phyloP scores from a whole-genome alignment of 2,797 vertebrate genomes.

The Cephalopachus bancanus region DNA sequence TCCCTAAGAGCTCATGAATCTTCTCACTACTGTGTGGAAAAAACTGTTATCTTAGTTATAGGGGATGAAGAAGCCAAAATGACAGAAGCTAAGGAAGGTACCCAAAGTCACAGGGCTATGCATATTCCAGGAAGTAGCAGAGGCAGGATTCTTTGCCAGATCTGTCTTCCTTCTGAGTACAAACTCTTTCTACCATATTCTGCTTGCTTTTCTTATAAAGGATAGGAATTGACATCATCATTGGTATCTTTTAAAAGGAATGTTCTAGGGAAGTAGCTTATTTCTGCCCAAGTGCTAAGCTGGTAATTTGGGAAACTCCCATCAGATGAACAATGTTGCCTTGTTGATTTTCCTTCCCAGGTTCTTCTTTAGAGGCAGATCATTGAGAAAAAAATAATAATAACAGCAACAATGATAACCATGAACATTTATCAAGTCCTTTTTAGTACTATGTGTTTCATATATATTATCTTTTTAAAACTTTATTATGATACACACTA shows the following conservation, averaged over 20 bases:
- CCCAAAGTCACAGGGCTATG: not conserved
- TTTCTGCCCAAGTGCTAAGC: not conserved
- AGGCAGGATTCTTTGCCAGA: not conserved
- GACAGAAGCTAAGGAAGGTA: not conserved
- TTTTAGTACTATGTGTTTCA: slow-evolving; percentile 11
- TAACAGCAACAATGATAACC: not conserved
- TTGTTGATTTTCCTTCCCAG: not conserved
- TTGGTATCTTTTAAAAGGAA: not conserved
- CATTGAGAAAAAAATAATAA: slow-evolving; percentile 23
- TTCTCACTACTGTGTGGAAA: not conserved
- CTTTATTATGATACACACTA: not conserved
- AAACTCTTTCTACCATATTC: not conserved
- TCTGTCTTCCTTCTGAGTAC: not conserved
- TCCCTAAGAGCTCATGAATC: not conserved
- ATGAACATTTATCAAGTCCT: not conserved
- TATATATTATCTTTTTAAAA: not conserved
- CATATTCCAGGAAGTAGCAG: not conserved
- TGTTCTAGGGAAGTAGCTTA: not conserved
- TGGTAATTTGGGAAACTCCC: not conserved
- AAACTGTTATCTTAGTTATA: slow-evolving; percentile 4
- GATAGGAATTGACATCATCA: not conserved
- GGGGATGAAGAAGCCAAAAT: slow-evolving; percentile 1
- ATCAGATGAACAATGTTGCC: not conserved
- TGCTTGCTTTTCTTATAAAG: not conserved
- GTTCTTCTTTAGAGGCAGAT: not conserved